Percentiles rank a stretch among this genome's conserved stretches.
Conservation (phyloP, 2,113 vertebrate species). For the Hoplias malabaricus region DNA sequence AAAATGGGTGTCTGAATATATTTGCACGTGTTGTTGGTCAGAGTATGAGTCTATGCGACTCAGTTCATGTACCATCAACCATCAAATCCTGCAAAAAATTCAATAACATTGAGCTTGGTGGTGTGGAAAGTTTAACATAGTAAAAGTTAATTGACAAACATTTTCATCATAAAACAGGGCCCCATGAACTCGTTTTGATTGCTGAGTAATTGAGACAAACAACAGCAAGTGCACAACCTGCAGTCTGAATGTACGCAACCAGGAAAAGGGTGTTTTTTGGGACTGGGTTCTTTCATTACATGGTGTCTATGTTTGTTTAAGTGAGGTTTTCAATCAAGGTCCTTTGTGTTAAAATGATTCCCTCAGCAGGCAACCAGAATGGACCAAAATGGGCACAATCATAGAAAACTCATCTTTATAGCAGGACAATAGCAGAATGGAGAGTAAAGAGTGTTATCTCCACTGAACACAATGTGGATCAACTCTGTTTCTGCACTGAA, state of each 20-base stretch:
- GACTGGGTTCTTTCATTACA: constrained; percentile 23
- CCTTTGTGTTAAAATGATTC: constrained; percentile 44
- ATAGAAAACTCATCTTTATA: constrained; percentile 34
- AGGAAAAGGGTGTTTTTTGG: neutral
- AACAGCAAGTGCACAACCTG: constrained; percentile 18
- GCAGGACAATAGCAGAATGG: constrained; percentile 12
- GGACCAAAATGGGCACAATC: constrained; percentile 35
- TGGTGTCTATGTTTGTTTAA: constrained; percentile 39
- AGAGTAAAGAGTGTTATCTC: constrained; percentile 9
- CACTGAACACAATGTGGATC: neutral
- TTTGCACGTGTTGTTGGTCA: no score
- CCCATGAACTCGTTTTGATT: constrained; percentile 25
- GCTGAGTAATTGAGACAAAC: constrained; percentile 33
- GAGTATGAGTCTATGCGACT: no score
- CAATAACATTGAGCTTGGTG: no score
- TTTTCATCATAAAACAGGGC: constrained; percentile 19
- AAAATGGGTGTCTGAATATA: no score
- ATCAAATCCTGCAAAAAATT: no score
- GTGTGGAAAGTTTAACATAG: no score
- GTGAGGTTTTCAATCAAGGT: constrained; percentile 39
- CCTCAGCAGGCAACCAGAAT: constrained; percentile 4
- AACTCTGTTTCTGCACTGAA: neutral
- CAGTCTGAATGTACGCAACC: constrained; percentile 1
- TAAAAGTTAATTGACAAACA: constrained; percentile 12
- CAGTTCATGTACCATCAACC: no score